phyloP scores from a whole-genome alignment of 2,888 invertebrate species.

The Nesidiocoris tenuis region DNA sequence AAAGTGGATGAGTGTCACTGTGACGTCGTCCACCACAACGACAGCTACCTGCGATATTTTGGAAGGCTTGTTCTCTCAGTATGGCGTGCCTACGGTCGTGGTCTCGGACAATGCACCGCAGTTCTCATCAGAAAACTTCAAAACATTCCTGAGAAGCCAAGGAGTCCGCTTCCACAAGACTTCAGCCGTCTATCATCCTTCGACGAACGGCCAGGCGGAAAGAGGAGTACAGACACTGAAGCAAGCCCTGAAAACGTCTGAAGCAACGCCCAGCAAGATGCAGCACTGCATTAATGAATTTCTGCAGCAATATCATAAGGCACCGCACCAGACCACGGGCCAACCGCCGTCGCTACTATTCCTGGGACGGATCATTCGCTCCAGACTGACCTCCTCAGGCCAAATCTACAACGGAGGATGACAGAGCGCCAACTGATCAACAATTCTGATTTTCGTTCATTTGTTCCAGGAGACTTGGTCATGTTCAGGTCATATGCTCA shows the following conservation, averaged over 20 bases:
- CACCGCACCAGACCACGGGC: constrained; percentile 28
- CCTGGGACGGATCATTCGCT: too few species aligned
- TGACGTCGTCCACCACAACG: constrained; percentile 43
- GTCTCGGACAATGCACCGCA: constrained; percentile 48
- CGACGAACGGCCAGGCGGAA: too few species aligned
- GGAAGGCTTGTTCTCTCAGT: constrained; percentile 44
- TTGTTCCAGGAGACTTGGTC: too few species aligned
- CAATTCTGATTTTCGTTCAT: too few species aligned
- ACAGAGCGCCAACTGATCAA: too few species aligned
- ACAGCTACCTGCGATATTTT: constrained; percentile 45
- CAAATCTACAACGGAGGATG: constrained; percentile 5
- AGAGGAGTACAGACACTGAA: constrained; percentile 38
- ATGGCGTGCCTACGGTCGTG: constrained; percentile 45
- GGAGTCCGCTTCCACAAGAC: constrained; percentile 47
- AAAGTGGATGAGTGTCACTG: constrained; percentile 50
- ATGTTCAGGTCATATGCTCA: too few species aligned
- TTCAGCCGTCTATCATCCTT: constrained; percentile 39
- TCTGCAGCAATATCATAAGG: constrained; percentile 14
- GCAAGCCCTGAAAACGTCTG: background rate
- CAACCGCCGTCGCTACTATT: constrained; percentile 11
- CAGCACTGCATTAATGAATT: constrained; percentile 9
- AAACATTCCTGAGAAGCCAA: constrained; percentile 44
- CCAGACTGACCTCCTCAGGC: constrained; percentile 31
- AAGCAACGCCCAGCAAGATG: constrained; percentile 19
- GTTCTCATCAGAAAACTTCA: constrained; percentile 42